These are phyloP conservation scores for Campoletis sonorensis DNA, from an alignment of 1,140 invertebrate genomes.

Conservation along the genomic window DNA sequence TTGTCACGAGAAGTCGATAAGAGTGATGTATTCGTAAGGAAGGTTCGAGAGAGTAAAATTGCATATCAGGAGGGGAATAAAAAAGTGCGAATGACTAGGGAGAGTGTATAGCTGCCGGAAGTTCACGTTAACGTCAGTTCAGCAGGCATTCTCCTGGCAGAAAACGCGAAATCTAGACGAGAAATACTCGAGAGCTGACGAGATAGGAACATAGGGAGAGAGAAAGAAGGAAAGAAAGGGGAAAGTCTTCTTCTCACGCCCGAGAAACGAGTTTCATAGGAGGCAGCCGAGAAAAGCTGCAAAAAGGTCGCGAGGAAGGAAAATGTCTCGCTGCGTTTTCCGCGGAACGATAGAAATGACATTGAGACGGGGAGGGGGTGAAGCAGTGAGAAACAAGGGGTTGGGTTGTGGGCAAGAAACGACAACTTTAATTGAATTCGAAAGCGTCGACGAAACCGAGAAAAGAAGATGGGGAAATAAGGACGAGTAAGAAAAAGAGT, in stretches of 20 bases:
- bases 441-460: conserved; percentile 44
- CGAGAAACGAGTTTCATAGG: conserved; percentile 41
- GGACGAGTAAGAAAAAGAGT: conserved; percentile 17
- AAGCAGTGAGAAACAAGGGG: neutral
- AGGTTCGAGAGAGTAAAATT: neutral
- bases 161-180: conserved; percentile 45
- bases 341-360: conserved; percentile 29
- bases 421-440: conserved; percentile 57
- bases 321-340: conserved; percentile 2
- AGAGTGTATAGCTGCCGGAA: neutral
- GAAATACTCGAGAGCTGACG: neutral
- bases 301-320: conserved; percentile 40
- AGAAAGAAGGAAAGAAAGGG: conserved; percentile 31
- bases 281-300: conserved; percentile 12
- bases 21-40: no score
- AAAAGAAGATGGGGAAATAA: neutral
- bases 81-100: neutral
- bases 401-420: conserved; percentile 22
- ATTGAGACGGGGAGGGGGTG: neutral
- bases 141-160: conserved; percentile 37
- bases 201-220: neutral
- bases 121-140: conserved; percentile 23
- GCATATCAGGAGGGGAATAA: neutral
- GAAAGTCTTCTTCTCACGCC: conserved; percentile 42
- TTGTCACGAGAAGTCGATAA: no score